Conservation (phyloP, 2,113 vertebrate genomes). For the Conger conger region DNA sequence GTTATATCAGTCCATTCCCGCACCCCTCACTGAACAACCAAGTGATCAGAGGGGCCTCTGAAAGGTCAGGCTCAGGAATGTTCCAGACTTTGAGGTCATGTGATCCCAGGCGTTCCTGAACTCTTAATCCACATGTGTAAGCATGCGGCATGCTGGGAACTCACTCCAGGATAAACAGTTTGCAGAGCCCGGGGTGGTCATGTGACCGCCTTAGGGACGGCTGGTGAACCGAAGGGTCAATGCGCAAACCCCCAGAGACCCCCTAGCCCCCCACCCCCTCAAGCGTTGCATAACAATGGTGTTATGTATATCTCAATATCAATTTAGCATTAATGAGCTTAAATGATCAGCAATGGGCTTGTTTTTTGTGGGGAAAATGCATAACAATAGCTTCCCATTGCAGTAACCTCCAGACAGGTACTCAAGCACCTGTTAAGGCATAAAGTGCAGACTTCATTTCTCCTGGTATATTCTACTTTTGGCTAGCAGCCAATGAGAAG, state of each 20-base stretch:
- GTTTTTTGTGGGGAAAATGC: background rate
- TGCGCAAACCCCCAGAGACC: background rate
- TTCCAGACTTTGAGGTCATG: constrained; percentile 62
- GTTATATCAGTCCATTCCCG: background rate
- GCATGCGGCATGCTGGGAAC: constrained; percentile 59
- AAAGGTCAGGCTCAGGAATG: constrained; percentile 65
- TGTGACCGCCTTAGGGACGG: constrained; percentile 15
- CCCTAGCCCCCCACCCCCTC: background rate
- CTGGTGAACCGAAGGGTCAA: background rate
- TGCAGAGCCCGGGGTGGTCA: constrained; percentile 33
- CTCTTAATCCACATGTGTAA: constrained; percentile 58
- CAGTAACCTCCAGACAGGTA: background rate
- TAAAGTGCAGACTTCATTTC: background rate
- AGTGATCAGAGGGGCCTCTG: constrained; percentile 40
- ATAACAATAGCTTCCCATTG: background rate
- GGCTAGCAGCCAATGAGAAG: background rate
- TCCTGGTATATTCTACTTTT: background rate
- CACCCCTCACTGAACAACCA: background rate
- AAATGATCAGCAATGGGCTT: background rate
- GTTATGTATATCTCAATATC: background rate
- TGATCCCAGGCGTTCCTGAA: constrained; percentile 52
- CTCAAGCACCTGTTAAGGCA: background rate
- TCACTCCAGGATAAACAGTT: constrained; percentile 44
- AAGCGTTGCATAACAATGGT: background rate
- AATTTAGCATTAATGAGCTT: background rate